These are phyloP conservation scores for Odontophorus gujanensis DNA, from an alignment of 2,113 vertebrate genomes.

Conservation along the genomic window DNA sequence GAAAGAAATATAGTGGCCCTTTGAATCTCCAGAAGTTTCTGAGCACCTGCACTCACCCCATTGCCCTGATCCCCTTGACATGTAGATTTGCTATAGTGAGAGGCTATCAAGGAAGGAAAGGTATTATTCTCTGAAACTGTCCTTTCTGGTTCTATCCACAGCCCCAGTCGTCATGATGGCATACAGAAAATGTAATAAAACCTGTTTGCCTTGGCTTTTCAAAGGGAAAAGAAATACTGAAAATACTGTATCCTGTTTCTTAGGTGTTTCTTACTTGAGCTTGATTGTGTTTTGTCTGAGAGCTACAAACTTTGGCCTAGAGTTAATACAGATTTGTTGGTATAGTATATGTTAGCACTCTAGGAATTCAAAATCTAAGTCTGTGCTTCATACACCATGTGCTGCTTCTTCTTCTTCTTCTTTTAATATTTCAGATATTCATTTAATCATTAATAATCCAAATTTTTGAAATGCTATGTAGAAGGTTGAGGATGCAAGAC, in stretches of 20 bases:
- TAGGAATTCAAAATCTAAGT: conserved; percentile 41
- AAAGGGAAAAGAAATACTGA: not conserved
- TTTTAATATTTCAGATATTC: not conserved
- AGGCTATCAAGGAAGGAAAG: not conserved
- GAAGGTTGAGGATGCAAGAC: not conserved
- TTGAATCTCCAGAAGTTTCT: not conserved
- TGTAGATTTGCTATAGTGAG: not conserved
- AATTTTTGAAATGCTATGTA: not conserved
- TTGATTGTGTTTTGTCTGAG: not conserved
- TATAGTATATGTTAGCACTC: not conserved
- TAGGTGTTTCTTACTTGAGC: not conserved
- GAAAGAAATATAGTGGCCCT: not conserved
- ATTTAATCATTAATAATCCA: not conserved
- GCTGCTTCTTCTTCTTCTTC: not conserved
- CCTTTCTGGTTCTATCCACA: not conserved
- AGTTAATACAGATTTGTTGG: not conserved
- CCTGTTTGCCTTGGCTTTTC: not conserved
- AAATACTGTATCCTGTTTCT: not conserved
- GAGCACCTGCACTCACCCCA: not conserved
- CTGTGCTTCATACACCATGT: not conserved
- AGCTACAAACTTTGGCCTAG: not conserved
- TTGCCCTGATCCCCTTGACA: accelerated
- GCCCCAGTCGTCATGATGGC: too few species aligned
- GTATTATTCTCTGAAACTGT: not conserved
- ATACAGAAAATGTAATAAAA: not conserved